These are phyloP conservation scores for Euborellia annulipes DNA, from an alignment of 1,140 invertebrate species.

Conservation along the genomic window DNA sequence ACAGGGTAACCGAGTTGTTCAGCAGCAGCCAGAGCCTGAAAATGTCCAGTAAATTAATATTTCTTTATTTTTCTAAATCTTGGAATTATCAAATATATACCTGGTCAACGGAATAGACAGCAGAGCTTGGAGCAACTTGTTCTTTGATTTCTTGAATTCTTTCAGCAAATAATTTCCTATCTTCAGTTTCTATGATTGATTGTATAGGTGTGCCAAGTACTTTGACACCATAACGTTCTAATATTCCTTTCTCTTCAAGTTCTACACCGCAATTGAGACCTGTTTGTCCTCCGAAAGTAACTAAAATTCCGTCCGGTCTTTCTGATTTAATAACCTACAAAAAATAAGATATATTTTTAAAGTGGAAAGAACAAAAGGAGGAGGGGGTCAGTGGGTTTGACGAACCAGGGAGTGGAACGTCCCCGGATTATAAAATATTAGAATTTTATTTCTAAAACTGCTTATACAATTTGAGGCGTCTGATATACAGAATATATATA, in stretches of 20 bases:
- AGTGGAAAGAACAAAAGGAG: no score
- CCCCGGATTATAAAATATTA: no score
- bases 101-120: constrained; percentile 72
- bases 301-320: constrained; percentile 82
- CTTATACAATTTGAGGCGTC: no score
- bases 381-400: no score
- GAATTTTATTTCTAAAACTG: no score
- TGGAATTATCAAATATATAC: constrained; percentile 18
- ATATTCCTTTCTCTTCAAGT: constrained; percentile 63
- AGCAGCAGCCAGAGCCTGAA: constrained; percentile 77
- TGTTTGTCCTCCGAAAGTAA: constrained; percentile 98
- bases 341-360: no score
- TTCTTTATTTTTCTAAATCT: no score
- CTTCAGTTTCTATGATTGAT: constrained; percentile 93
- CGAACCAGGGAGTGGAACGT: no score
- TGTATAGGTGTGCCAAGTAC: constrained; percentile 88
- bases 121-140: constrained; percentile 84
- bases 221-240: constrained; percentile 70
- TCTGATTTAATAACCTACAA: constrained; percentile 80
- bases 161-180: constrained; percentile 87
- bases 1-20: constrained; percentile 84
- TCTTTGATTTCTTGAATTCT: constrained; percentile 80
- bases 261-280: constrained; percentile 96
- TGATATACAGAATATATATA: no score
- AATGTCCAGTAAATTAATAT: background rate